Conservation (phyloP, 2,888 invertebrate species). For the Hirtodrosophila alboralis region DNA sequence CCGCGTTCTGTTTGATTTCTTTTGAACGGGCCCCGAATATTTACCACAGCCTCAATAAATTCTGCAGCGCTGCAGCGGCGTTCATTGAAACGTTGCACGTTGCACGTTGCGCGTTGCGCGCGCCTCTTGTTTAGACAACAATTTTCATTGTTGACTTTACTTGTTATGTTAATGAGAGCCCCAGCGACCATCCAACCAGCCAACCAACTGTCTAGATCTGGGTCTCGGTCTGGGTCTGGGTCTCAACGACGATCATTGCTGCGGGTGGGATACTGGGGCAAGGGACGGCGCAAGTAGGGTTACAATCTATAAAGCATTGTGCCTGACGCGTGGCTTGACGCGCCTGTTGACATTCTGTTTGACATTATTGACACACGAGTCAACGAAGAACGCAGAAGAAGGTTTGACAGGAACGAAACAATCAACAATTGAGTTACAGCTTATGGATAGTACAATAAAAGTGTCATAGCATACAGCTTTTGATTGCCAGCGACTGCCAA, state of each 20-base stretch:
- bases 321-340: conserved; percentile 70
- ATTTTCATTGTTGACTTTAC: conserved; percentile 79
- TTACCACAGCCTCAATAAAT: conserved; percentile 77
- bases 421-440: conserved; percentile 31
- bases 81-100: conserved; percentile 67
- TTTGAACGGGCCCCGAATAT: conserved; percentile 78
- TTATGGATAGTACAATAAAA: too few species aligned
- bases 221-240: conserved; percentile 18
- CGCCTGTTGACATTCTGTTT: conserved; percentile 73
- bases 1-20: conserved; percentile 71
- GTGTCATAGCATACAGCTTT: conserved; percentile 34
- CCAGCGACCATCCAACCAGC: conserved; percentile 15
- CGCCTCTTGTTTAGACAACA: conserved; percentile 77
- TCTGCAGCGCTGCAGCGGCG: conserved; percentile 67
- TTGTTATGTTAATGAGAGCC: conserved; percentile 77
- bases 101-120: conserved; percentile 24
- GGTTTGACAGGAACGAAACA: conserved; percentile 27
- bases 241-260: conserved; percentile 44
- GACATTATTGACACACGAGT: conserved; percentile 78
- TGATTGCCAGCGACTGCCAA: conserved; percentile 37
- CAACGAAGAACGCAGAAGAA: conserved; percentile 29
- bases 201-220: conserved; percentile 32
- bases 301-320: conserved; percentile 30
- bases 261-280: conserved; percentile 8
- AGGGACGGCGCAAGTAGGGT: not conserved